Evolutionary conservation across 23 tunicate species (phyloP), one percentile per base, ranked within the genome.

Genomic region (Botrylloides violaceus): DNA sequence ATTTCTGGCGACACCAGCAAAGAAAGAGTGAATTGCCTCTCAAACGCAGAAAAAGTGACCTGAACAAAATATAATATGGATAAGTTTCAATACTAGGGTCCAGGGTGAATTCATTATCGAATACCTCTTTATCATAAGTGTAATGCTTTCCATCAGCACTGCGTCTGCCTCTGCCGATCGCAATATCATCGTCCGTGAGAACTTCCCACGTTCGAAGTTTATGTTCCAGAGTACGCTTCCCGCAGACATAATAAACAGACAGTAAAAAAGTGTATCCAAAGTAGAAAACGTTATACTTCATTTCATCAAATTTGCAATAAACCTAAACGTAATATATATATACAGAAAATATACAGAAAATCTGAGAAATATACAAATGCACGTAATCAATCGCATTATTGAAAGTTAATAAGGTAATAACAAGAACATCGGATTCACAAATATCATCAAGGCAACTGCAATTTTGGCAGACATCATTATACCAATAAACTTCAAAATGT

Each of bases 21-120:
- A 7, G 96, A 88, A 49, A 88, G 29, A 12, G 49, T 71, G 71
- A 88, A 88, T 2, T 72, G 78, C 47, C 64, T 65, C 23, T 82
- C 37, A 38, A 88, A 88, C 4, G 83, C 88, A 47, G 72, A 37
- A 65, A 88, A 88, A 29, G 88, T 64, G 7, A 88, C 77, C 96
- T 88, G 37, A 30, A 79, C 63, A 64, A 76, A 23, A 68, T 19
- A 37, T 37, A 12, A 68, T 5, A 68, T 24, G n/a, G n/a, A n/a
- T n/a, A n/a, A n/a, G n/a, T n/a, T n/a, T n/a, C 53, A 9, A 43
- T 9, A 7, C 15, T 43, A 43, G 15, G 15, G 53, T 9, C 53
- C 12, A 7, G 12, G 15, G 15, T 15, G 15, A 15, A 43, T 9
- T 1, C 38, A 65, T 18, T 18, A 2, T 39, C 24, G 36, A 19